Percentiles rank a stretch among this genome's conserved stretches.
phyloP scores from a whole-genome alignment of 2,797 vertebrate genomes.

The Enteromius unitaeniatus region DNA sequence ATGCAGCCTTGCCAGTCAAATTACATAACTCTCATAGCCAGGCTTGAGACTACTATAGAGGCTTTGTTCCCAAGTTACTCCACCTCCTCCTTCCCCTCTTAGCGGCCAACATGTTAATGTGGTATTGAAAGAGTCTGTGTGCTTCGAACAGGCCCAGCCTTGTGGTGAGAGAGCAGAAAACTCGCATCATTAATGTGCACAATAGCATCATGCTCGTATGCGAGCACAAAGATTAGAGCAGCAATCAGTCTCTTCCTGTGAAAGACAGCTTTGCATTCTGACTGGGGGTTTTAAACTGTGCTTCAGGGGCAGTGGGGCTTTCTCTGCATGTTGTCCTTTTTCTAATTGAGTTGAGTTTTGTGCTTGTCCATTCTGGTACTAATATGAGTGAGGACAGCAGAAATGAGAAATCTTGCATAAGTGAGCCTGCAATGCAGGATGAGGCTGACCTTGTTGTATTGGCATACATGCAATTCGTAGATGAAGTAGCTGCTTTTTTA shows the following conservation, averaged over 20 bases:
- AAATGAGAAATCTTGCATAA: constrained; percentile 8
- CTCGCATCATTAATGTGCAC: constrained; percentile 72
- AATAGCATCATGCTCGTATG: constrained; percentile 72
- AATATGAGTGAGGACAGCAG: constrained; percentile 20
- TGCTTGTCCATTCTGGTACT: background rate
- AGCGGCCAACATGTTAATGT: constrained; percentile 78
- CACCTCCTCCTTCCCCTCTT: constrained; percentile 71
- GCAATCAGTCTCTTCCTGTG: constrained; percentile 15
- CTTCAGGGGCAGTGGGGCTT: background rate
- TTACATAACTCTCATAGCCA: constrained; percentile 82
- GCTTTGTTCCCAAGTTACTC: constrained; percentile 81
- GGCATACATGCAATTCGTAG: constrained; percentile 9
- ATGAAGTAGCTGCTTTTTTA: background rate
- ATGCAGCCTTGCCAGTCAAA: constrained; percentile 80
- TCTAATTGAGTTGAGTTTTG: background rate
- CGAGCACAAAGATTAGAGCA: constrained; percentile 68
- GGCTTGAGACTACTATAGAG: constrained; percentile 81
- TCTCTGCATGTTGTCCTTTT: background rate
- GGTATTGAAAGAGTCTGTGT: constrained; percentile 81
- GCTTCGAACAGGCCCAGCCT: constrained; percentile 77
- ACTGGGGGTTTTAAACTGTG: background rate
- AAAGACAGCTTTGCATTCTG: background rate
- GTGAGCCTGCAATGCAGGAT: constrained; percentile 3
- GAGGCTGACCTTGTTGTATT: constrained; percentile 20
- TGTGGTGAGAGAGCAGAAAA: constrained; percentile 73